phyloP scores from a whole-genome alignment of 2,797 vertebrate genomes.

The Alauda arvensis region DNA sequence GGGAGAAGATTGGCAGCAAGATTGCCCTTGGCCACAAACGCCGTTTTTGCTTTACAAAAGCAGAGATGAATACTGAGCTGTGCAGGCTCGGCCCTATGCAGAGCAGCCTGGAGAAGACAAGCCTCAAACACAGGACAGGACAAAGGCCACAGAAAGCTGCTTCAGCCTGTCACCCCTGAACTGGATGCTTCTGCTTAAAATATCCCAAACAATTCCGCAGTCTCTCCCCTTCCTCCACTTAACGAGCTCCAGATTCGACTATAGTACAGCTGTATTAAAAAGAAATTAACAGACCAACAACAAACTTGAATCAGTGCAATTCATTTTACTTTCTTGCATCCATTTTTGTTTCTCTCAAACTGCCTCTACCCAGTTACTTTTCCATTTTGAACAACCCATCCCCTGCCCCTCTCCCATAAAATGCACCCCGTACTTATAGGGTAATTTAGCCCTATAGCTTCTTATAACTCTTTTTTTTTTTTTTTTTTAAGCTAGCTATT shows the following conservation, averaged over 20 bases:
- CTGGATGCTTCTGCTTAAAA: neutral
- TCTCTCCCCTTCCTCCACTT: neutral
- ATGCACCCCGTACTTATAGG: neutral
- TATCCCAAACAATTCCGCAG: neutral
- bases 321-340: neutral
- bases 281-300: neutral
- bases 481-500: slow-evolving; percentile 32
- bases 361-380: neutral
- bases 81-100: neutral
- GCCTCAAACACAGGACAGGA: neutral
- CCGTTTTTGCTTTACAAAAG: neutral
- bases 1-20: neutral
- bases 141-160: slow-evolving; percentile 26
- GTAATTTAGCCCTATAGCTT: neutral
- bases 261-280: neutral
- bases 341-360: neutral
- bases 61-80: neutral
- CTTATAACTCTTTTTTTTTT: neutral
- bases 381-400: neutral
- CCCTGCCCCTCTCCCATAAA: neutral
- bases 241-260: neutral
- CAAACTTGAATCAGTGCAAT: neutral
- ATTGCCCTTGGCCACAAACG: neutral
- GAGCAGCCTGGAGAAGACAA: neutral
- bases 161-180: neutral